phyloP scores from a whole-genome alignment of 2,113 vertebrate species.

The Mastomys coucha region DNA sequence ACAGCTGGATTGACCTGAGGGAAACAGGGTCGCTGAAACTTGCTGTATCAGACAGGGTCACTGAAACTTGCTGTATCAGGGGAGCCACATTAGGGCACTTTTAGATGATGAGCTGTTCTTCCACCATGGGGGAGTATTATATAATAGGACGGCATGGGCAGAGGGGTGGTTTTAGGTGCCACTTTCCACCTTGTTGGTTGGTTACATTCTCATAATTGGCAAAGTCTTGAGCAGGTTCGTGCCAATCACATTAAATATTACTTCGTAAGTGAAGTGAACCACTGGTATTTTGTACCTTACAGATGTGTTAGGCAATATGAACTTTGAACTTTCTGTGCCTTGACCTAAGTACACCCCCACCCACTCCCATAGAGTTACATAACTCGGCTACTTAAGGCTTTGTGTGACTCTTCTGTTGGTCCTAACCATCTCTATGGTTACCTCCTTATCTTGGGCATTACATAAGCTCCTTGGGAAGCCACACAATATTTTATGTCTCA shows the following conservation, averaged over 20 bases:
- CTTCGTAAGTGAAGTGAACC: slow-evolving; percentile 25
- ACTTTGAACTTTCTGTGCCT: slow-evolving; percentile 66
- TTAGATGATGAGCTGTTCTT: background rate
- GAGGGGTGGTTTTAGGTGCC: background rate
- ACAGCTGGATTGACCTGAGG: slow-evolving; percentile 1
- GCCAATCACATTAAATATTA: slow-evolving; percentile 35
- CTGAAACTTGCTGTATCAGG: slow-evolving; percentile 44
- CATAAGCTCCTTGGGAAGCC: background rate
- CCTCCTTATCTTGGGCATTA: background rate
- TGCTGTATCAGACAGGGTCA: slow-evolving; percentile 14
- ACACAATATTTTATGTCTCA: background rate
- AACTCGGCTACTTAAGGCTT: slow-evolving; percentile 40
- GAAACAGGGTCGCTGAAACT: background rate
- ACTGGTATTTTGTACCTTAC: slow-evolving; percentile 46
- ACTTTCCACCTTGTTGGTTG: background rate
- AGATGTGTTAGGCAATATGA: slow-evolving; percentile 21
- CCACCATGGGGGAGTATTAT: background rate
- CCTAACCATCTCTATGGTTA: background rate
- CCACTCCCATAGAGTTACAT: background rate
- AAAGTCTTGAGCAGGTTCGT: background rate
- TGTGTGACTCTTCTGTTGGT: background rate
- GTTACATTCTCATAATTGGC: background rate
- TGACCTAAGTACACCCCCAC: slow-evolving; percentile 36
- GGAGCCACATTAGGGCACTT: slow-evolving; percentile 33
- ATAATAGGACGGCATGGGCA: background rate